A percentile compares a stretch with the other conserved stretches of the same genome.
phyloP scores from a whole-genome alignment of 2,797 vertebrate species.

The Hippocampus kuda region DNA sequence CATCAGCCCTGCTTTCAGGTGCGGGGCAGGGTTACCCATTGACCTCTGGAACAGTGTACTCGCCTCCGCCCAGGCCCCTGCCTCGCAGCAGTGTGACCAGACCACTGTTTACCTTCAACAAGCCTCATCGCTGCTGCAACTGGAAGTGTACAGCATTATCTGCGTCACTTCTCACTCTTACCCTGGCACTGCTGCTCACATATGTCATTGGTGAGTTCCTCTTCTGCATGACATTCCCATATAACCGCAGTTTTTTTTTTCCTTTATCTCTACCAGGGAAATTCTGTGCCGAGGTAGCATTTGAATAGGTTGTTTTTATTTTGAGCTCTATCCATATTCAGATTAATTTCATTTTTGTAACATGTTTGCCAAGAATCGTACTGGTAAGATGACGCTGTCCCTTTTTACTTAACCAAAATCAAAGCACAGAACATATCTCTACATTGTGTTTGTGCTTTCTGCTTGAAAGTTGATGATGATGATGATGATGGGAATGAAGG shows the following conservation, averaged over 20 bases:
- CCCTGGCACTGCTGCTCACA: conserved; percentile 82
- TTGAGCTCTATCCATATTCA: neutral
- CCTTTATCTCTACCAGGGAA: neutral
- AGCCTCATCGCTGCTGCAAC: conserved; percentile 92
- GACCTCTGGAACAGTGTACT: conserved; percentile 92
- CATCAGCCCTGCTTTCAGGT: conserved; percentile 87
- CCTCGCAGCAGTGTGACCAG: conserved; percentile 88
- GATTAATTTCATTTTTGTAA: neutral
- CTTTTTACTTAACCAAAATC: neutral
- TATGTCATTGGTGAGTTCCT: conserved; percentile 87
- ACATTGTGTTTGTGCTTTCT: neutral
- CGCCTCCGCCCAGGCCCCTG: conserved; percentile 86
- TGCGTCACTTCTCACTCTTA: conserved; percentile 84
- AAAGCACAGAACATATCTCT: neutral
- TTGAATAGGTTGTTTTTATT: neutral
- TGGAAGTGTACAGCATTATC: conserved; percentile 94
- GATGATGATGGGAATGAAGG: neutral
- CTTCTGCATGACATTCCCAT: neutral
- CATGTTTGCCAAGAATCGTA: neutral
- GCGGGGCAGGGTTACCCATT: conserved; percentile 90
- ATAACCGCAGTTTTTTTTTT: neutral
- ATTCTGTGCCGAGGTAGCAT: neutral
- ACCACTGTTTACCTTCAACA: conserved; percentile 91
- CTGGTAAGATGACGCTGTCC: too few relatives aligned
- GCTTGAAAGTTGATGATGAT: neutral